Base-by-base conservation (phyloP, 1,140 invertebrate species). In the Tribolium castaneum region DNA sequence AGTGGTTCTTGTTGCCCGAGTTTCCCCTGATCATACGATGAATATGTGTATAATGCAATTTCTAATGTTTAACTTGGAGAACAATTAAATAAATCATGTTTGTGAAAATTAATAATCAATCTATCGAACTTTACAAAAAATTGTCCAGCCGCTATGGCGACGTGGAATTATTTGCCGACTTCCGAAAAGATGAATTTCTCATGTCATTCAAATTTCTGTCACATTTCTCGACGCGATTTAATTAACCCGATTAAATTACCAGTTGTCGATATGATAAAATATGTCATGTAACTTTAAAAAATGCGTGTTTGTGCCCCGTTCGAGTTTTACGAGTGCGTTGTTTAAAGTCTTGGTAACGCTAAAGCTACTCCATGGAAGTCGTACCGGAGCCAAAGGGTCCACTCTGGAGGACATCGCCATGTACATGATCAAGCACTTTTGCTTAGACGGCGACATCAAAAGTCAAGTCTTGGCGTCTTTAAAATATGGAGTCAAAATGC, bases 211-310 rank as follows among this genome's bases (percentile, higher is more conserved):
- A 66, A 66, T 66, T 66, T 35, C 25, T 66, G 59, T 66, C 59
- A 66, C 13, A 25, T 66, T 66, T 14, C n/a, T 10, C 10, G n/a
- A 35, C 7, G 54, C 25, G 25, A 30, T 66, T 30, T 25, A 12
- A 12, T 35, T 35, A 6, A 34, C 12, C 30, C 12, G 30, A 6
- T n/a, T 66, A 66, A 66, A 66, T 66, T 66, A 66, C 30, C 59
- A 66, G 59, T 66, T 66, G 25, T 66, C 30, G 59, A 66, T 22
- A 66, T 66, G 59, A 35, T 66, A 35, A 66, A 66, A 66, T 66
- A 66, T 66, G 59, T 34, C 59, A 35, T 66, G 25, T 35, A 66
- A 13, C 30, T 66, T 12, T 22, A 66, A 14, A 66, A 66, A 66
- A 13, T 34, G 59, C 13, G 59, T 66, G 12, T 66, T 66, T 66